These are phyloP conservation scores for Tenodera sinensis DNA, from an alignment of 2,888 invertebrate species.

Conservation along the genomic window DNA sequence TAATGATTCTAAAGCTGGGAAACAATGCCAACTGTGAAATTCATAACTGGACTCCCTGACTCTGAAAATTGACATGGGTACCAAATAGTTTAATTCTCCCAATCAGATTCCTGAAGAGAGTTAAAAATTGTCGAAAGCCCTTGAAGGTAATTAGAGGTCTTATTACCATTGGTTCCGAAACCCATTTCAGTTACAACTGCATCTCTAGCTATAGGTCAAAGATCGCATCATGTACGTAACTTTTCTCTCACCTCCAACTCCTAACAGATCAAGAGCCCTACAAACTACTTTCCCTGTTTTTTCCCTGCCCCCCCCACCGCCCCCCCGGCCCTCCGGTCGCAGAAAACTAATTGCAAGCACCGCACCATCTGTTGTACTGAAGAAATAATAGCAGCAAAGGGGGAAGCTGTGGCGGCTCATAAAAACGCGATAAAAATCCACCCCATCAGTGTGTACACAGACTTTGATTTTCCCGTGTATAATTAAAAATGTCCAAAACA, in stretches of 20 bases:
- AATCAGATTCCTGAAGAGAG: too few relatives aligned
- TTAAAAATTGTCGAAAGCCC: too few relatives aligned
- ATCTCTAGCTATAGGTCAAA: neutral
- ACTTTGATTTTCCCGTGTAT: conserved; percentile 9
- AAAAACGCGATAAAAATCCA: neutral
- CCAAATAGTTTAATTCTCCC: too few relatives aligned
- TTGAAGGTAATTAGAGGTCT: too few relatives aligned
- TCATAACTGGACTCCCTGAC: too few relatives aligned
- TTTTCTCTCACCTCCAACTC: neutral
- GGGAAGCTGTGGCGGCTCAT: neutral
- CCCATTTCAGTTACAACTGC: neutral
- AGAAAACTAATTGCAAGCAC: neutral
- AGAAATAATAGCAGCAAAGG: neutral
- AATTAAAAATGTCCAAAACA: conserved; percentile 23
- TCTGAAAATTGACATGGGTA: too few relatives aligned
- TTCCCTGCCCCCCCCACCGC: neutral
- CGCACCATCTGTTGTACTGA: neutral
- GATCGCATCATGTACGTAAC: neutral
- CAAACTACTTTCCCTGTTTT: neutral
- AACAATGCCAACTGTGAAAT: too few relatives aligned
- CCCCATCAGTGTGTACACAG: neutral
- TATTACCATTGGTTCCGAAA: too few relatives aligned
- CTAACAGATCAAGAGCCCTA: neutral
- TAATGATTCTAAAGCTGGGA: too few relatives aligned
- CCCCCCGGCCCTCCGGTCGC: neutral